phyloP scores from a whole-genome alignment of 1,140 invertebrate genomes.

The Scaptomyza montana region DNA sequence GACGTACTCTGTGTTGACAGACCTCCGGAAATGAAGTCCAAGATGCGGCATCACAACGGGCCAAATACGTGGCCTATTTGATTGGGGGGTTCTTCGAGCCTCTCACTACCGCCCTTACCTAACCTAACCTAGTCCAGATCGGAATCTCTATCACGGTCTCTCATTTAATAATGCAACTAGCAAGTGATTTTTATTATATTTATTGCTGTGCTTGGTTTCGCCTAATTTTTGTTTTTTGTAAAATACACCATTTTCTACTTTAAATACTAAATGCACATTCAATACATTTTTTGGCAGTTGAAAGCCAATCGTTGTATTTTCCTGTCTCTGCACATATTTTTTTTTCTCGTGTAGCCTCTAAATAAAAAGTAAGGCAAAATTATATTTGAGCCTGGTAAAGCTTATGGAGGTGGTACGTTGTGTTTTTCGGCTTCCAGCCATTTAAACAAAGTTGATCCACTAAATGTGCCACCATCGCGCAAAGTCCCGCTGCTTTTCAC shows the following conservation, averaged over 20 bases:
- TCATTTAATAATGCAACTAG: no score
- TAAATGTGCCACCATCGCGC: no score
- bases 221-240: neutral
- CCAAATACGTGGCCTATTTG: no score
- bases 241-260: conserved; percentile 3
- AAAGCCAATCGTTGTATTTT: neutral
- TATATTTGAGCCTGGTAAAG: conserved; percentile 1
- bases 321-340: neutral
- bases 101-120: no score
- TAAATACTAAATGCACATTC: no score
- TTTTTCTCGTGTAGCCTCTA: neutral
- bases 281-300: conserved; percentile 1
- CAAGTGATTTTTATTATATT: neutral
- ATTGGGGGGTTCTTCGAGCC: no score
- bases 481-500: no score
- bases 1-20: no score
- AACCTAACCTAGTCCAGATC: no score
- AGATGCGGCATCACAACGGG: no score
- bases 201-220: neutral
- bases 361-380: neutral
- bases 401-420: conserved; percentile 2
- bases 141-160: no score
- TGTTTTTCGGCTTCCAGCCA: neutral
- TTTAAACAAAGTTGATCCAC: conserved; percentile 7
- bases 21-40: no score